These are phyloP conservation scores for Deilephila elpenor DNA, from an alignment of 2,888 invertebrate genomes.

Conservation along the genomic window DNA sequence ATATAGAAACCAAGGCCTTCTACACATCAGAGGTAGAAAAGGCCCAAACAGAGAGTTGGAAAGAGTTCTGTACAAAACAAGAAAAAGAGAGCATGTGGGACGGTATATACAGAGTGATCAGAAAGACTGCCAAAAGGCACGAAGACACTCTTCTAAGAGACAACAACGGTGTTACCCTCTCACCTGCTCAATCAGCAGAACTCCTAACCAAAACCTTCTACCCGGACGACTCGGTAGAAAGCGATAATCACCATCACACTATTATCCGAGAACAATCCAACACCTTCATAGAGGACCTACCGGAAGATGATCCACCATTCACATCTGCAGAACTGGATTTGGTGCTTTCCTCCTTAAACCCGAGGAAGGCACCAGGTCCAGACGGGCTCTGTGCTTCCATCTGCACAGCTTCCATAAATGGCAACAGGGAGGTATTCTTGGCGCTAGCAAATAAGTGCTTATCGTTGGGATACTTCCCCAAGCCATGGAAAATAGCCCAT, in stretches of 20 bases:
- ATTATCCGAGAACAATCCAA: slow-evolving; percentile 21
- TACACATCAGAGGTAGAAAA: neutral
- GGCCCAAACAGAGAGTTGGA: slow-evolving; percentile 32
- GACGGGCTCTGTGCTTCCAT: slow-evolving; percentile 33
- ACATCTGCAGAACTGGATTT: slow-evolving; percentile 28
- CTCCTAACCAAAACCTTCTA: slow-evolving; percentile 18
- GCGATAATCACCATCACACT: no score
- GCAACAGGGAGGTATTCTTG: neutral
- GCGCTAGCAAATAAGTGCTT: slow-evolving; percentile 24
- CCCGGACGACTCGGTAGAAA: slow-evolving; percentile 1
- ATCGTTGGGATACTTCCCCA: slow-evolving; percentile 4
- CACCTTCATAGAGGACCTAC: slow-evolving; percentile 10
- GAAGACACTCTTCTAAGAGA: slow-evolving; percentile 28
- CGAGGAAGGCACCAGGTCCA: slow-evolving; percentile 32
- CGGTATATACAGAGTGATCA: slow-evolving; percentile 29
- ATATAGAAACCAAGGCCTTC: neutral
- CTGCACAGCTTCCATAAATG: neutral
- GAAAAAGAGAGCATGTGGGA: slow-evolving; percentile 31
- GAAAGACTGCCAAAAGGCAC: slow-evolving; percentile 9
- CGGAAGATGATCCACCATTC: slow-evolving; percentile 34
- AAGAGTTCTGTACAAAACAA: slow-evolving; percentile 29
- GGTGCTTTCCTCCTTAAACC: slow-evolving; percentile 7
- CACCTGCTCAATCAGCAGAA: slow-evolving; percentile 4
- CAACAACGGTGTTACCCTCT: neutral
- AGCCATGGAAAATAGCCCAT: slow-evolving; percentile 25